Evolutionary conservation across 1,140 invertebrate genomes (phyloP).

Genomic region (Macrostomum lignano): DNA sequence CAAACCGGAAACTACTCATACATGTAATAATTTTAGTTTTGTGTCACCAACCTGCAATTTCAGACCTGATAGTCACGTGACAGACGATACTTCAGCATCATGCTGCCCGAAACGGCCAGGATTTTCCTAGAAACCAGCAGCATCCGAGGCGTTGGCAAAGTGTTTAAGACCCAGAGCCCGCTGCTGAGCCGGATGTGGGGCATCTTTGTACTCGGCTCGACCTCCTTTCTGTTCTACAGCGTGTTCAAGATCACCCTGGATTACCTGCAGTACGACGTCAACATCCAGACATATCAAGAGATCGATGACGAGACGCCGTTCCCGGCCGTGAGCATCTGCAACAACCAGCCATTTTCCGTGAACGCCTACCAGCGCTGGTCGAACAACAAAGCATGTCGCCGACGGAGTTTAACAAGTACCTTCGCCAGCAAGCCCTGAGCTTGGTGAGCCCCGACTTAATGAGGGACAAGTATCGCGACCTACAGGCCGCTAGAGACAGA

Average conservation of each 20-base stretch:
- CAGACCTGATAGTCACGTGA: too few species aligned
- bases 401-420: conserved; percentile 1
- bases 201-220: conserved; percentile 1
- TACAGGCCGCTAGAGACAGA: too few species aligned
- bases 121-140: conserved; percentile 1
- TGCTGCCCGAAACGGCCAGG: not conserved
- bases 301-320: conserved; percentile 2
- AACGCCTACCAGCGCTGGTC: conserved; percentile 1
- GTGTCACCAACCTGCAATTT: too few species aligned
- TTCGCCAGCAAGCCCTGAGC: too few species aligned
- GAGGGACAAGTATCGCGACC: too few species aligned
- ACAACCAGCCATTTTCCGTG: conserved; percentile 5
- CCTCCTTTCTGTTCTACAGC: not conserved
- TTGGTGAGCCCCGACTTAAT: too few species aligned
- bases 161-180: conserved; percentile 1
- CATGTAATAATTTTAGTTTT: too few species aligned
- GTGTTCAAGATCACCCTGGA: not conserved
- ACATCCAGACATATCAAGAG: conserved; percentile 5
- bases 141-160: conserved; percentile 4
- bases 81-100: too few species aligned
- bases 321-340: conserved; percentile 2
- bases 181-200: conserved; percentile 1
- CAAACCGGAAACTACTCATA: too few species aligned
- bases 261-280: conserved; percentile 3
- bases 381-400: conserved; percentile 2